Evolutionary conservation across 1,140 invertebrate genomes (phyloP).

Genomic region (Ceratosolen fusciceps): DNA sequence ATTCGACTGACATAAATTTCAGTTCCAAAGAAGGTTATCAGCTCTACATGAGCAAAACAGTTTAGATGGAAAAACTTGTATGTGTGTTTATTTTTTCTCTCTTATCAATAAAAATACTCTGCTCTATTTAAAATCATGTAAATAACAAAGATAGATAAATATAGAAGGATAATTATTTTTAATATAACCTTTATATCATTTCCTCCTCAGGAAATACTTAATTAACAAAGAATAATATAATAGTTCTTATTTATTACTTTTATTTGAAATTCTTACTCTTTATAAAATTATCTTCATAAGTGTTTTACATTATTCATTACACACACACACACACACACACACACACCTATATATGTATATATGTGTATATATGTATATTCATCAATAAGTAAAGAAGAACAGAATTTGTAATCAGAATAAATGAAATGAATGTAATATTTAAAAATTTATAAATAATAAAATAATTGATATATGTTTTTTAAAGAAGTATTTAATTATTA

Average conservation of each 20-base stretch:
- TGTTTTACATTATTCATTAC: too few species aligned
- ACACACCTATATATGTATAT: too few species aligned
- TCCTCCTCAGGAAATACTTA: not conserved
- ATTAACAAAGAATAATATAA: not conserved
- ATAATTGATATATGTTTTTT: not conserved
- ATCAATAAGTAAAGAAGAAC: too few species aligned
- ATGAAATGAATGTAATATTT: too few species aligned
- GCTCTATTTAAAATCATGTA: constrained; percentile 18
- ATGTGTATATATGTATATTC: too few species aligned
- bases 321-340: too few species aligned
- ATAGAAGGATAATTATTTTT: not conserved
- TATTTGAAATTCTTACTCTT: too few species aligned
- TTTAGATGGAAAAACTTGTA: constrained; percentile 24
- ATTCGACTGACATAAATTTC: constrained; percentile 42
- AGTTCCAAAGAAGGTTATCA: constrained; percentile 48
- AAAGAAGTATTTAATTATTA: not conserved
- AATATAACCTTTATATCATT: constrained; percentile 9
- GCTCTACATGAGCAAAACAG: constrained; percentile 34
- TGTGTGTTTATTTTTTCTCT: constrained; percentile 21
- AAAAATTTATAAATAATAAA: too few species aligned
- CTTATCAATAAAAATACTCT: constrained; percentile 40
- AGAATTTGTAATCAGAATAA: too few species aligned
- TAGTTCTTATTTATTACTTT: too few species aligned
- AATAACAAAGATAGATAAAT: constrained; percentile 16
- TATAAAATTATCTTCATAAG: too few species aligned